Percentiles rank a stretch among this genome's conserved stretches.
Evolutionary conservation across 2,797 vertebrate species (phyloP).

Genomic region (Brachymystax lenok): DNA sequence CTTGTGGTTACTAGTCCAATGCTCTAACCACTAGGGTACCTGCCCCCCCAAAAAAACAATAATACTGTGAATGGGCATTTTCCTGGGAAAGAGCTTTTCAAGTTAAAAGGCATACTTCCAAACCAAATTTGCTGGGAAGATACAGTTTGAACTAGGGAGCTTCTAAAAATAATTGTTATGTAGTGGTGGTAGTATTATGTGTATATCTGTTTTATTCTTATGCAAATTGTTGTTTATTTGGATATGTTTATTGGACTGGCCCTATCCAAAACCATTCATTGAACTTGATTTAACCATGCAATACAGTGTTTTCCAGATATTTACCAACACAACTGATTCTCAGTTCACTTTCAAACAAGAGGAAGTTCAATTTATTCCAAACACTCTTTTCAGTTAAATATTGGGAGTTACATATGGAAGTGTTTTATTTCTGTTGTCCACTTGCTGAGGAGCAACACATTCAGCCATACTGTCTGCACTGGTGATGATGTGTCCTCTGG

Average conservation of each 20-base stretch:
- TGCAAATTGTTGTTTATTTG: constrained; percentile 66
- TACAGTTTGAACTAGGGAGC: constrained; percentile 33
- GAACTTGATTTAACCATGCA: constrained; percentile 29
- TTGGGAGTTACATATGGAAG: background rate
- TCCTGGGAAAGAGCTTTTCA: constrained; percentile 29
- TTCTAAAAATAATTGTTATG: constrained; percentile 42
- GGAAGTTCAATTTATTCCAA: background rate
- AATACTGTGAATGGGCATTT: background rate
- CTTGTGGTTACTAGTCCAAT: no score
- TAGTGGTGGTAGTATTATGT: constrained; percentile 53
- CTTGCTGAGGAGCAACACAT: background rate
- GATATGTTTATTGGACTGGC: constrained; percentile 60
- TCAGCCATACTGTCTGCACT: background rate
- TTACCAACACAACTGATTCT: background rate
- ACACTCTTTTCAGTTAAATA: background rate
- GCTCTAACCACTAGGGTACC: no score
- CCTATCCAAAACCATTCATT: constrained; percentile 30
- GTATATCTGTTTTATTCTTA: constrained; percentile 69
- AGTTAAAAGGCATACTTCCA: background rate
- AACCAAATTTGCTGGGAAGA: background rate
- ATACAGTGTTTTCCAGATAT: constrained; percentile 1
- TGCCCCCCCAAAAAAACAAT: background rate
- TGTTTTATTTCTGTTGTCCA: background rate
- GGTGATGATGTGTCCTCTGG: constrained; percentile 14
- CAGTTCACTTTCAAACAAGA: background rate